Evolutionary conservation across 2,888 invertebrate genomes (phyloP).

Genomic region (Plebejus melissa): DNA sequence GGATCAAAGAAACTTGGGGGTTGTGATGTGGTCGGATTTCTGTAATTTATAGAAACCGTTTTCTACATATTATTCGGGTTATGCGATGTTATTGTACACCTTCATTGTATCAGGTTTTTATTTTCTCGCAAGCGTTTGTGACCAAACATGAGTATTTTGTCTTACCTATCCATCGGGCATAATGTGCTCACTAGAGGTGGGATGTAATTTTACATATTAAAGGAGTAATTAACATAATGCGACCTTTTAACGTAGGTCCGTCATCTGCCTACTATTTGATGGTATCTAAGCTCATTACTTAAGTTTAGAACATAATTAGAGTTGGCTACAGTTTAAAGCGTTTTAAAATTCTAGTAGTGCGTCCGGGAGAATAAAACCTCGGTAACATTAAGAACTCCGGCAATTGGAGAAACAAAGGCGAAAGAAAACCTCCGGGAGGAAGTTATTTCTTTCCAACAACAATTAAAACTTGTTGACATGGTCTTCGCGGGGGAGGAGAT

Average conservation of each 20-base stretch:
- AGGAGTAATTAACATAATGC: too few relatives aligned
- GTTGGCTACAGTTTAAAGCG: not conserved
- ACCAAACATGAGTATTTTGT: not conserved
- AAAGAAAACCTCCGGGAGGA: slow-evolving; percentile 28
- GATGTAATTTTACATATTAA: too few relatives aligned
- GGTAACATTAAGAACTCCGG: slow-evolving; percentile 28
- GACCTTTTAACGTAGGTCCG: too few relatives aligned
- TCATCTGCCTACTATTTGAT: not conserved
- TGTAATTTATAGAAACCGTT: not conserved
- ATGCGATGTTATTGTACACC: not conserved
- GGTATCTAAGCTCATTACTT: not conserved
- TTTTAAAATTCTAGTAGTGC: slow-evolving; percentile 3
- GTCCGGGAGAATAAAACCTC: slow-evolving; percentile 1
- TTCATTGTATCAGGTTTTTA: not conserved
- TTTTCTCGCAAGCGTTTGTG: not conserved
- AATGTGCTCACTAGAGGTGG: too few relatives aligned
- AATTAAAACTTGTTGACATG: slow-evolving; percentile 34
- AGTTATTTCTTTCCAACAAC: slow-evolving; percentile 31
- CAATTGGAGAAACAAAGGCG: slow-evolving; percentile 31
- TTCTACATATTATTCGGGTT: not conserved
- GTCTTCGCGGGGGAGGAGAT: not conserved
- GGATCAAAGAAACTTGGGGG: not conserved
- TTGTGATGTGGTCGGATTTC: not conserved
- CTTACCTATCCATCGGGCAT: not conserved
- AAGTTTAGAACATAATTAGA: not conserved